Evolutionary conservation across 2,888 invertebrate genomes (phyloP).

Genomic region (Stenchaetothrips biformis): DNA sequence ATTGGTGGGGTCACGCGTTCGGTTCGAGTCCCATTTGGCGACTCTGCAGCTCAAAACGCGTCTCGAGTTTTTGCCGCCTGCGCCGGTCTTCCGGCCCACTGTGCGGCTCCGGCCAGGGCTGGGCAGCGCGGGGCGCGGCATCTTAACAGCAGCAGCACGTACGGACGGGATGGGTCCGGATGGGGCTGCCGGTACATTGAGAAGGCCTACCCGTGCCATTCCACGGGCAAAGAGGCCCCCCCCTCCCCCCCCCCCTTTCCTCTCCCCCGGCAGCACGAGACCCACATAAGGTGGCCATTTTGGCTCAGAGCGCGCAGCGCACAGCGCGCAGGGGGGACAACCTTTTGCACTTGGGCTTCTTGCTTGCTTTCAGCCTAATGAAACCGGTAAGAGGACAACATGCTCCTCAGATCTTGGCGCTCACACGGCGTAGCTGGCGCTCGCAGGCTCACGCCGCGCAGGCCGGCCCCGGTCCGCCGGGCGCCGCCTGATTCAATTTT

Average conservation of each 20-base stretch:
- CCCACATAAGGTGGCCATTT: slow-evolving; percentile 18
- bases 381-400: slow-evolving; percentile 3
- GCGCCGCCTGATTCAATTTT: no score
- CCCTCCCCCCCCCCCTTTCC: not conserved
- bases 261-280: not conserved
- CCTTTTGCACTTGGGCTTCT: slow-evolving; percentile 12
- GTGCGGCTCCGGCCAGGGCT: no score
- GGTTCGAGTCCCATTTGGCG: no score
- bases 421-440: not conserved
- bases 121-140: not conserved
- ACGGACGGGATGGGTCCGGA: not conserved
- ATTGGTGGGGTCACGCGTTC: no score
- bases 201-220: not conserved
- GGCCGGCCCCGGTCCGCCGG: not conserved
- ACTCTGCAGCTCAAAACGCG: no score
- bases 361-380: slow-evolving; percentile 12
- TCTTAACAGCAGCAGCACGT: slow-evolving; percentile 21
- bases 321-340: not conserved
- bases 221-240: not conserved
- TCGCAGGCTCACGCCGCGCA: not conserved
- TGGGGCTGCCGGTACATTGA: not conserved
- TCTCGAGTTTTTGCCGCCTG: no score
- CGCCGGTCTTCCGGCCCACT: no score
- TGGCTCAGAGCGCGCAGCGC: not conserved
- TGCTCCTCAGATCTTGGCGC: not conserved